Evolutionary conservation across 1,140 invertebrate species (phyloP), one percentile per base, ranked within the genome.

Genomic region (Metaphire vulgaris): DNA sequence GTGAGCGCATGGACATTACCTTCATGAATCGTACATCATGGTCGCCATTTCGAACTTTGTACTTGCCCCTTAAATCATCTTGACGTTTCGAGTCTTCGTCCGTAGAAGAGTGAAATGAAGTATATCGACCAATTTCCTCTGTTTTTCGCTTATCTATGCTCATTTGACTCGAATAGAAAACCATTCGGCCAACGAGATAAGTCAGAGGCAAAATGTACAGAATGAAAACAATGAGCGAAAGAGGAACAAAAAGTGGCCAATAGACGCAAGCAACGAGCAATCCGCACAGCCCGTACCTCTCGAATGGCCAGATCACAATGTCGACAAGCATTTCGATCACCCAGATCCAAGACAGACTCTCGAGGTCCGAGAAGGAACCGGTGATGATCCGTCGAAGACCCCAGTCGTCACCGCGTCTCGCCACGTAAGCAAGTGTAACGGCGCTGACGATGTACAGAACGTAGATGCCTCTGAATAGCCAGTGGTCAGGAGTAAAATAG

Each of bases 201-300:
- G 84, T 67, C 0, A 83, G 83, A 2, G 84, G 84, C 29, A 85
- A 76, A 32, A 81, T 83, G 73, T 85, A 85, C 0, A 84, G 15
- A n/a, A 79, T 64, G 71, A 83, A 82, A 1, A 83, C 76, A 16
- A 81, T 1, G 2, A 79, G 56, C 33, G 80, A 81, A 12, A 83
- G 28, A 2, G 84, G 84, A 2, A 81, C 33, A 1, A 80, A 79
- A 0, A 83, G 1, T 1, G 77, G 76, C 29, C 79, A 77, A 69
- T 84, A 84, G 0, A 84, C 29, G 15, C 82, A 81, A 14, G 79
- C 81, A 2, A 83, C 29, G 0, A 83, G 21, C 29, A 83, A 80
- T 12, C 81, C 84, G 1, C 84, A 33, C 1, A 84, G 33, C 1
- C 83, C 83, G 72, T 78, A 82, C 31, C 73, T 76, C 32, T 78